Evolutionary conservation across 2,888 invertebrate genomes (phyloP).

Genomic region (Philhelius pedissequus): DNA sequence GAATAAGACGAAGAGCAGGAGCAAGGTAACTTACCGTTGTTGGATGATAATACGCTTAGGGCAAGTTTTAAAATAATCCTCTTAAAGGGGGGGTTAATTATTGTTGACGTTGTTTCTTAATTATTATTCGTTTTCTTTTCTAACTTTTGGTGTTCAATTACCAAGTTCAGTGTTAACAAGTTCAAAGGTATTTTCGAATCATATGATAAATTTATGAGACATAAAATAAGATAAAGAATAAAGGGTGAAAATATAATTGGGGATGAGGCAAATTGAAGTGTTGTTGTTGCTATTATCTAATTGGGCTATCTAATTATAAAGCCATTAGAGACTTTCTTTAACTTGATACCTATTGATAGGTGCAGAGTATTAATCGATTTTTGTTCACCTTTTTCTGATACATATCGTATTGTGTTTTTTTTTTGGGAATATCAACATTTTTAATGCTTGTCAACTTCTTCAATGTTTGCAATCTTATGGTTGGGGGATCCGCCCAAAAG

Average conservation of each 20-base stretch:
- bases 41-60: constrained; percentile 42
- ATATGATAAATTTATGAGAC: constrained; percentile 1
- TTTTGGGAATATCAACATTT: too few species aligned
- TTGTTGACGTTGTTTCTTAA: constrained; percentile 58
- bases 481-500: too few species aligned
- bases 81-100: constrained; percentile 58
- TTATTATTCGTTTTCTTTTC: constrained; percentile 49
- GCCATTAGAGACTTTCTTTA: neutral
- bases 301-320: constrained; percentile 1
- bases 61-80: constrained; percentile 59
- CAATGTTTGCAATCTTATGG: too few species aligned
- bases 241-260: neutral
- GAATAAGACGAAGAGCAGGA: neutral
- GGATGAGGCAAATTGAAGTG: neutral
- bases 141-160: constrained; percentile 38
- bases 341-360: neutral
- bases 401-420: too few species aligned
- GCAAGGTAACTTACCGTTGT: neutral
- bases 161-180: constrained; percentile 54
- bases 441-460: too few species aligned
- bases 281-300: neutral
- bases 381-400: too few species aligned
- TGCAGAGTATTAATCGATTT: neutral
- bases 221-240: neutral
- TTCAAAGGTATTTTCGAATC: constrained; percentile 8